phyloP scores from a whole-genome alignment of 2,888 invertebrate genomes.

The Standfussiana lucernea region DNA sequence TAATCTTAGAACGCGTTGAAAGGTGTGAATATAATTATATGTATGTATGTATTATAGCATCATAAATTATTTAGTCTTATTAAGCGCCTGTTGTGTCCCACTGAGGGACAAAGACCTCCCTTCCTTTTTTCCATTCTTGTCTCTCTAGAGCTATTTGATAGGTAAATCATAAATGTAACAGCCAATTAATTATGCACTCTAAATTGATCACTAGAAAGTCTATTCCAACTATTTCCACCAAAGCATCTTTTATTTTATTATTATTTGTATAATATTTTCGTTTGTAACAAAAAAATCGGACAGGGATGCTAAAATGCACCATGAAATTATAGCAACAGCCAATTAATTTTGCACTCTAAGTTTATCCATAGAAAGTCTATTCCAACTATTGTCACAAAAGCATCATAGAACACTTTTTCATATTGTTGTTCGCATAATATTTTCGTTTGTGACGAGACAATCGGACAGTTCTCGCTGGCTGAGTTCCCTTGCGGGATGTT shows the following conservation, averaged over 20 bases:
- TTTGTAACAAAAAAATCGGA: conserved; percentile 59
- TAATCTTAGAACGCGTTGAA: not conserved
- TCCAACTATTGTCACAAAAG: conserved; percentile 7
- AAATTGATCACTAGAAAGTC: not conserved
- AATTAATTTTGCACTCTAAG: conserved; percentile 19
- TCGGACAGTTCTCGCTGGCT: conserved; percentile 58
- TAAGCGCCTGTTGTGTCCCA: too few relatives aligned
- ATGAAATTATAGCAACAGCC: not conserved
- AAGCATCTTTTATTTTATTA: conserved; percentile 29
- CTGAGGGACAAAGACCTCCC: too few relatives aligned
- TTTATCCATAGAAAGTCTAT: conserved; percentile 5
- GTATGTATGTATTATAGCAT: not conserved
- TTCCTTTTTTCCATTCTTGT: too few relatives aligned
- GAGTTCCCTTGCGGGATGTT: conserved; percentile 62
- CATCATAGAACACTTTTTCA: conserved; percentile 32
- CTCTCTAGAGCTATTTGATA: too few relatives aligned
- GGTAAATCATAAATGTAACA: not conserved
- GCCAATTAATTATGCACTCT: conserved; percentile 1
- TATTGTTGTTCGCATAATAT: conserved; percentile 56
- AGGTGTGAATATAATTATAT: not conserved
- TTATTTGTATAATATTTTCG: conserved; percentile 62
- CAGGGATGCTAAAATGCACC: not conserved
- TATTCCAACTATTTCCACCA: not conserved
- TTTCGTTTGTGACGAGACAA: conserved; percentile 69
- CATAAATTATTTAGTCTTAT: too few relatives aligned